phyloP scores from a whole-genome alignment of 2,113 vertebrate species.

The Heliornis fulica region DNA sequence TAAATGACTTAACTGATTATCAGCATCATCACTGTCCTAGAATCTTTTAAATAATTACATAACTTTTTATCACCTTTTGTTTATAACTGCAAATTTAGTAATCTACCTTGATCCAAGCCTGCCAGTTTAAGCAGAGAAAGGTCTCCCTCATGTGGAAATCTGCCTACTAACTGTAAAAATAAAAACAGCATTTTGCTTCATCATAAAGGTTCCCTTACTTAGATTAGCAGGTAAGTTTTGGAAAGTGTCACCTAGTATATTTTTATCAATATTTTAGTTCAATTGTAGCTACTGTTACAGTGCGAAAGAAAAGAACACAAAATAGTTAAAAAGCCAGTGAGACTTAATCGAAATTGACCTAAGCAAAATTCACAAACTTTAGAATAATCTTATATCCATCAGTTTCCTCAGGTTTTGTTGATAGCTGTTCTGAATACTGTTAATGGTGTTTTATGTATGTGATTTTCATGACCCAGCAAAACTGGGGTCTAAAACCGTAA shows the following conservation, averaged over 20 bases:
- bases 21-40: background rate
- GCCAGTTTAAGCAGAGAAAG: conserved; percentile 13
- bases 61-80: background rate
- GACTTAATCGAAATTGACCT: background rate
- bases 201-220: background rate
- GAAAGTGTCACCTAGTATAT: background rate
- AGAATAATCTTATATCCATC: background rate
- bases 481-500: background rate
- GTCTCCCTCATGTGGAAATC: conserved; percentile 44
- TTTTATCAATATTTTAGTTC: background rate
- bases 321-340: background rate
- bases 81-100: background rate
- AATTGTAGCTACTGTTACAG: background rate
- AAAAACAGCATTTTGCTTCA: background rate
- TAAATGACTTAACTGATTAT: background rate
- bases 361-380: background rate
- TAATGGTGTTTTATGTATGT: background rate
- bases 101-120: background rate
- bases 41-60: background rate
- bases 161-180: background rate
- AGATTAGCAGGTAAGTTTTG: background rate
- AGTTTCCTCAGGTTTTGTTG: background rate
- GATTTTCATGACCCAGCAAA: background rate
- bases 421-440: background rate
- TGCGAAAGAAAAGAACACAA: background rate